Evolutionary conservation across 2,113 vertebrate species (phyloP), one percentile per base, ranked within the genome.

Genomic region (Neopipo cinnamomea): DNA sequence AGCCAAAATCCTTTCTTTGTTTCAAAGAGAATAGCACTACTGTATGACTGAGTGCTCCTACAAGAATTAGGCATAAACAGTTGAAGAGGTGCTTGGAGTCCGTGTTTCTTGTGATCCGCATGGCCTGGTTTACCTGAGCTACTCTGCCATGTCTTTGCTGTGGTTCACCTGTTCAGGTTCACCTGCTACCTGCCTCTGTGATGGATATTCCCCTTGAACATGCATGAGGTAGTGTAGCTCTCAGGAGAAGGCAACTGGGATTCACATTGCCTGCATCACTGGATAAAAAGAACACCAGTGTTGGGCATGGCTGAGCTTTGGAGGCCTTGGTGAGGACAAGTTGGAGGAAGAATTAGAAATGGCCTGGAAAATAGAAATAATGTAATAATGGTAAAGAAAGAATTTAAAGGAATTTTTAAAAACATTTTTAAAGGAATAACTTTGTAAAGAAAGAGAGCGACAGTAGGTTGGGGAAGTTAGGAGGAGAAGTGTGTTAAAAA

Each of bases 221-320:
- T 20, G 16, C 8, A 30, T 21, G 27, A 82, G n/a, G 52, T 4
- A 44, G 6, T 0, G 0, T 33, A 72, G 14, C 4, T 33, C 23
- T 71, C 35, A 59, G 22, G 15, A 79, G 37, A 87, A 55, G 14
- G 16, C 5, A 35, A 3, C 24, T 65, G 17, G 55, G 35, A 78
- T 59, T 84, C 6, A 2, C 14, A n/a, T n/a, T 47, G 21, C 9
- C 46, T 71, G 11, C 59, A 13, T 76, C 30, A 47, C 1, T 66
- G 41, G 16, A 28, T 49, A 37, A 56, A 86, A 68, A 62, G 9
- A 72, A 37, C n/a, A 47, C 19, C 30, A 33, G 5, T 30, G 21
- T 7, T 76, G 31, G 13, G 11, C 31, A 66, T 33, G 50, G 13
- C 42, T 61, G 46, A 19, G 5, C 46, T 86, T 74, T 73, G n/a